Percentiles rank a stretch among this genome's conserved stretches.
phyloP scores from a whole-genome alignment of 2,888 invertebrate genomes.

The Palloptera scutellata region DNA sequence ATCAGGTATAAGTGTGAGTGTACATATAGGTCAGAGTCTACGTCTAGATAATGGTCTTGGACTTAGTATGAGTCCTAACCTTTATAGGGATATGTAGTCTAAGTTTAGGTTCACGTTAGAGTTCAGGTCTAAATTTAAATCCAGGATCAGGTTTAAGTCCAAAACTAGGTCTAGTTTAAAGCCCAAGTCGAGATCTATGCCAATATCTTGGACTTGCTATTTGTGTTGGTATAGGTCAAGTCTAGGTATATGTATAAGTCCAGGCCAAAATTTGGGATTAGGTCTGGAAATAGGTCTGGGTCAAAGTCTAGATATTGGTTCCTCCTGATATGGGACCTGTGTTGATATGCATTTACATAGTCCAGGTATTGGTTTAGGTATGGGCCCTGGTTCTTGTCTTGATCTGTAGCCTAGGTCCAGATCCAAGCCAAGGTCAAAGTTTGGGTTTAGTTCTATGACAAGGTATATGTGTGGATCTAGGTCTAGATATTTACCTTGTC shows the following conservation, averaged over 20 bases:
- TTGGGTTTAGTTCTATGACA: neutral
- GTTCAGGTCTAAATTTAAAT: neutral
- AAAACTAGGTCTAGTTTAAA: neutral
- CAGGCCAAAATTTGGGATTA: neutral
- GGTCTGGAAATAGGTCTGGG: neutral
- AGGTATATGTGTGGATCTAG: neutral
- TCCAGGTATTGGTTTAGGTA: neutral
- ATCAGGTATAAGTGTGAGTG: neutral
- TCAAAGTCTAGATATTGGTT: neutral
- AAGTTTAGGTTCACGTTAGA: neutral
- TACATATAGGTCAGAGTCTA: too few species aligned
- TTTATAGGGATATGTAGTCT: too few species aligned
- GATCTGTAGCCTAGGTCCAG: neutral
- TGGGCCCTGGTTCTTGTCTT: neutral
- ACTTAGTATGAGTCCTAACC: too few species aligned
- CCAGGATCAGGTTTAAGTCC: neutral
- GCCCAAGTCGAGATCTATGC: neutral
- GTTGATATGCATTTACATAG: neutral
- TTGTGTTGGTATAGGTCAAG: neutral
- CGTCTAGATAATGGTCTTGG: too few species aligned
- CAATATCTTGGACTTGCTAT: neutral
- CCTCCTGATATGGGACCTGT: neutral
- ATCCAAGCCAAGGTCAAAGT: neutral
- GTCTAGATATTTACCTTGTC: neutral
- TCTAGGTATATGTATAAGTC: neutral